Base-by-base conservation (phyloP, 2,888 invertebrate species). In the Hypomecis punctinalis region DNA sequence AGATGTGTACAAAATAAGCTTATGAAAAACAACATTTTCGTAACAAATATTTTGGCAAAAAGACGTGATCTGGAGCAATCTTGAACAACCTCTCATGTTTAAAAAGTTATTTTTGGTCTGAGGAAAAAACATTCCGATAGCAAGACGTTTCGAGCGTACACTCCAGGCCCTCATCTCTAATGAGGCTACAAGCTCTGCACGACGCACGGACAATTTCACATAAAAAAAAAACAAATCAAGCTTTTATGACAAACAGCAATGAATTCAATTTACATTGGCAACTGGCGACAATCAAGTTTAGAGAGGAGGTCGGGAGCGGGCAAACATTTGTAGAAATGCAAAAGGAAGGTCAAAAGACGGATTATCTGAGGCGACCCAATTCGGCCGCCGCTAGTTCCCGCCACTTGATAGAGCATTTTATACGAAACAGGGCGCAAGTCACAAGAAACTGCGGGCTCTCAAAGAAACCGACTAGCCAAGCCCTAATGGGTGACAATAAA, bases 361-460 rank as follows among this genome's bases (percentile, higher is more conserved):
- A 81, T 76, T 77, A 76, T 77, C 75, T 71, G 70, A 72, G 64
- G 72, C 72, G 73, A 70, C 71, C 69, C 76, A 75, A 80, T 78
- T 79, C 72, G 74, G 72, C 75, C 65, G 63, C 65, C 66, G 69
- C 61, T 71, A 67, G 68, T 66, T 62, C 68, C 69, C 67, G 65
- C 62, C 68, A 69, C 68, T 70, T 67, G 71, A 75, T 77, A 73
- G 71, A 76, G 58, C 71, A 67, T 72, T 76, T 77, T 76, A 70
- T 73, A 68, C 57, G 57, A 61, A 46, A 52, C n/a, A 13, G 10
- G 70, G 63, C 46, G 54, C 64, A 66, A 73, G 55, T 60, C 10
- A 67, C 0, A 58, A 66, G 64, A 55, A 11, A 59, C 0, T 33
- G 36, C 53, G 45, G 45, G 35, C 1, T 36, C n/a, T 58, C 54